phyloP scores from a whole-genome alignment of 2,113 vertebrate species.

The Brachirus orientalis region DNA sequence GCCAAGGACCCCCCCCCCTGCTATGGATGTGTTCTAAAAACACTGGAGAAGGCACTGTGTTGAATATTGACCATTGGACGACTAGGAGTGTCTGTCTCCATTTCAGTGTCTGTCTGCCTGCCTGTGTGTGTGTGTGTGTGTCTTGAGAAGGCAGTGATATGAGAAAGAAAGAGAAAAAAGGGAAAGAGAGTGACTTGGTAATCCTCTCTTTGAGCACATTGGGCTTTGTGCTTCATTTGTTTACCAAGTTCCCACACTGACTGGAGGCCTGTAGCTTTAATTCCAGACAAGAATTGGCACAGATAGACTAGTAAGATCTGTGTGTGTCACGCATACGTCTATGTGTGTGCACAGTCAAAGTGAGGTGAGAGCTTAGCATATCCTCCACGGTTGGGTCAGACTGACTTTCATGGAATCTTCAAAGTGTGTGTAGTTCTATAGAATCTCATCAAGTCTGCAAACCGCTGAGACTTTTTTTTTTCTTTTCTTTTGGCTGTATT shows the following conservation, averaged over 20 bases:
- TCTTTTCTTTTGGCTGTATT: slow-evolving; percentile 29
- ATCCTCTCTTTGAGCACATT: slow-evolving; percentile 64
- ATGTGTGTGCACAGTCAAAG: slow-evolving; percentile 5
- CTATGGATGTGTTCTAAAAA: slow-evolving; percentile 43
- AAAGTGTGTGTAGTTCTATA: slow-evolving; percentile 18
- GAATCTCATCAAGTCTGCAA: slow-evolving; percentile 41
- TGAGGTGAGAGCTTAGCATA: slow-evolving; percentile 11
- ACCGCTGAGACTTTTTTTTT: too few relatives aligned
- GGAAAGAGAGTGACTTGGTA: slow-evolving; percentile 49
- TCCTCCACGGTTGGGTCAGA: slow-evolving; percentile 18
- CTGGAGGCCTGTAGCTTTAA: slow-evolving; percentile 52
- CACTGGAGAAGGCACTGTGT: slow-evolving; percentile 33
- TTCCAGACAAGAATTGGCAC: slow-evolving; percentile 57
- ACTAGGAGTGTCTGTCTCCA: not conserved
- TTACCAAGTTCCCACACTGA: slow-evolving; percentile 61
- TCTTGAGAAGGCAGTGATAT: slow-evolving; percentile 8
- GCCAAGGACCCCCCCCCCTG: slow-evolving; percentile 41
- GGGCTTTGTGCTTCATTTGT: slow-evolving; percentile 66
- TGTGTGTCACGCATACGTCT: slow-evolving; percentile 14
- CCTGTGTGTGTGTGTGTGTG: not conserved
- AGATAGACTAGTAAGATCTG: slow-evolving; percentile 32
- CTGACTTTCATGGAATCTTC: slow-evolving; percentile 35
- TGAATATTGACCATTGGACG: slow-evolving; percentile 53
- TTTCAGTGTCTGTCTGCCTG: not conserved
- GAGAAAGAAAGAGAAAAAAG: slow-evolving; percentile 15